phyloP scores from a whole-genome alignment of 2,113 vertebrate species.

The Actenoides hombroni region DNA sequence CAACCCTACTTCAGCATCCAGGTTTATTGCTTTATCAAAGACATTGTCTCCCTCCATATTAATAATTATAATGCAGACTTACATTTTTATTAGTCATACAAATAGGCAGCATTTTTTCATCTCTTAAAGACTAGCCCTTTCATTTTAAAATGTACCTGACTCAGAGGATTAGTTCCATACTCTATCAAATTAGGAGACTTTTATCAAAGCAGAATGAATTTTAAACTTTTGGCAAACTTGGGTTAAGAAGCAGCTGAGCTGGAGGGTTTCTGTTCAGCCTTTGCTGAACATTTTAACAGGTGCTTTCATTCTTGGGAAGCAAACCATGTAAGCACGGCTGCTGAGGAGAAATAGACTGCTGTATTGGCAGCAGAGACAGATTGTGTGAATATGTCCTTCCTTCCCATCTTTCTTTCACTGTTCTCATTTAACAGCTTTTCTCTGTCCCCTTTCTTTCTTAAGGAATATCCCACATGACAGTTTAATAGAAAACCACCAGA shows the following conservation, averaged over 20 bases:
- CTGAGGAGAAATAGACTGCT: not conserved
- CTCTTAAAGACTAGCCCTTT: not conserved
- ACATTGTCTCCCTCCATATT: not conserved
- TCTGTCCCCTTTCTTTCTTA: not conserved
- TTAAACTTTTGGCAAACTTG: not conserved
- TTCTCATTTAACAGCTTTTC: not conserved
- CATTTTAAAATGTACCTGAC: constrained; percentile 19
- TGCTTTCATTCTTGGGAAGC: not conserved
- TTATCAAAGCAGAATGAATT: not conserved
- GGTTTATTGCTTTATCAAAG: not conserved
- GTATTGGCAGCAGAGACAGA: not conserved
- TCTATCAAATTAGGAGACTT: not conserved
- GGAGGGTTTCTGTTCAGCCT: not conserved
- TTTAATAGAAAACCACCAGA: not conserved
- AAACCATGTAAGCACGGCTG: not conserved
- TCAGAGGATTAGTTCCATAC: not conserved
- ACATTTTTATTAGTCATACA: not conserved
- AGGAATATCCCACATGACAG: not conserved
- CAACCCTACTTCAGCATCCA: not conserved
- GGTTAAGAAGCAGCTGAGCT: not conserved
- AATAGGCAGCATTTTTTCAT: not conserved
- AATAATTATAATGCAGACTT: not conserved
- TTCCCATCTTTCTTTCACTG: not conserved
- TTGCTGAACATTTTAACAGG: not conserved
- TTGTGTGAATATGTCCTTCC: not conserved